phyloP scores from a whole-genome alignment of 2,888 invertebrate genomes.

The Blastobasis adustella region DNA sequence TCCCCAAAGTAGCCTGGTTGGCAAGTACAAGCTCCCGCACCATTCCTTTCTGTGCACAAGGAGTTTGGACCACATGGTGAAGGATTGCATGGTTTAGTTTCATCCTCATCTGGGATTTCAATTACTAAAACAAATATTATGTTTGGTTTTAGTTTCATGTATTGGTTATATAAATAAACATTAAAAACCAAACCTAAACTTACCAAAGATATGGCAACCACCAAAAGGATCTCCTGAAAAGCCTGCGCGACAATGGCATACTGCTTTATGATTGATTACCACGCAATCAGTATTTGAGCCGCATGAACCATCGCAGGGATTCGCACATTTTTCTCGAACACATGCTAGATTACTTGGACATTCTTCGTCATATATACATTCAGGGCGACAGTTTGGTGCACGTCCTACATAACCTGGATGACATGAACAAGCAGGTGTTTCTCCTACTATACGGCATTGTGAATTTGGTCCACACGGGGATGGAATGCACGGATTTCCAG shows the following conservation, averaged over 20 bases:
- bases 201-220: slow-evolving; percentile 77
- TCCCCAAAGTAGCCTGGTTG: slow-evolving; percentile 89
- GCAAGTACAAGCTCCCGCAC: slow-evolving; percentile 89
- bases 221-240: slow-evolving; percentile 91
- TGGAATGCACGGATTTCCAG: slow-evolving; percentile 84
- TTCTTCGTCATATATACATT: slow-evolving; percentile 89
- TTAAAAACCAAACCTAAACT: slow-evolving; percentile 18
- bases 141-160: not conserved
- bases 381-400: slow-evolving; percentile 89
- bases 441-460: slow-evolving; percentile 84
- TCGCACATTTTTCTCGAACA: slow-evolving; percentile 85
- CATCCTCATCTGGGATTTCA: slow-evolving; percentile 75
- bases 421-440: slow-evolving; percentile 87
- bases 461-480: slow-evolving; percentile 91
- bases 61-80: slow-evolving; percentile 92
- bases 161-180: not conserved
- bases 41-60: slow-evolving; percentile 86
- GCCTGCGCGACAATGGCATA: slow-evolving; percentile 86
- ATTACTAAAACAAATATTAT: slow-evolving; percentile 51
- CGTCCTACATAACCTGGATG: slow-evolving; percentile 85
- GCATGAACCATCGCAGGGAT: slow-evolving; percentile 91
- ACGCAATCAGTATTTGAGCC: slow-evolving; percentile 85
- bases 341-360: slow-evolving; percentile 90
- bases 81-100: slow-evolving; percentile 86
- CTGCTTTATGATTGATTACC: slow-evolving; percentile 88